Conservation (phyloP, 1,140 invertebrate genomes). For the Bombus polaris region DNA sequence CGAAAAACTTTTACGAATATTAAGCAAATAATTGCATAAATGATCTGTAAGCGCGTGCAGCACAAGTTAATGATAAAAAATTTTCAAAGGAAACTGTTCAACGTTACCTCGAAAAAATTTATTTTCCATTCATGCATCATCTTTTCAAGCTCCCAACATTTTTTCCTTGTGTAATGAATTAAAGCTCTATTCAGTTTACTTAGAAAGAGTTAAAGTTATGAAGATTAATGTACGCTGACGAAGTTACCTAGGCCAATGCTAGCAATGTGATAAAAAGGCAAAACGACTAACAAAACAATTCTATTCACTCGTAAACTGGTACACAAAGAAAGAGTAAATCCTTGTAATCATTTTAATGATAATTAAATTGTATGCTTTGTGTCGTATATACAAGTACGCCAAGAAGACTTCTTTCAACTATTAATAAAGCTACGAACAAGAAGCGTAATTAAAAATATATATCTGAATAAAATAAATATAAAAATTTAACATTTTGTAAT, state of each 20-base stretch:
- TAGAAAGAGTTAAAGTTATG: conserved; percentile 58
- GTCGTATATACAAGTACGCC: background rate
- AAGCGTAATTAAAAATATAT: background rate
- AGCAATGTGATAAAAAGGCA: conserved; percentile 35
- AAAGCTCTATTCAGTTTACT: conserved; percentile 35
- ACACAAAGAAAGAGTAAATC: conserved; percentile 36
- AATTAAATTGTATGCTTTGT: background rate
- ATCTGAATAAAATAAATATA: background rate
- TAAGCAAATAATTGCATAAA: background rate
- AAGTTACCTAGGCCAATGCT: conserved; percentile 43
- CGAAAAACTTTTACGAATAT: background rate
- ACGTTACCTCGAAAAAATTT: background rate
- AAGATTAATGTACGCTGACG: conserved; percentile 63
- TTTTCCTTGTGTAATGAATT: background rate
- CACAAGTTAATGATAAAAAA: background rate
- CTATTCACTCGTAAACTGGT: conserved; percentile 18
- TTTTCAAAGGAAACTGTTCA: background rate
- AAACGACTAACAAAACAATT: conserved; percentile 33
- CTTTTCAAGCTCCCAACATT: background rate
- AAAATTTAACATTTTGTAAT: no score
- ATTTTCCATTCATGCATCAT: background rate
- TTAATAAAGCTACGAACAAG: background rate
- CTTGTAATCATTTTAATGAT: conserved; percentile 11
- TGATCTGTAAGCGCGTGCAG: background rate
- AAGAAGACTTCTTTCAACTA: background rate